Evolutionary conservation across 2,113 vertebrate genomes (phyloP), one percentile per base, ranked within the genome.

Genomic region (Capra hircus): DNA sequence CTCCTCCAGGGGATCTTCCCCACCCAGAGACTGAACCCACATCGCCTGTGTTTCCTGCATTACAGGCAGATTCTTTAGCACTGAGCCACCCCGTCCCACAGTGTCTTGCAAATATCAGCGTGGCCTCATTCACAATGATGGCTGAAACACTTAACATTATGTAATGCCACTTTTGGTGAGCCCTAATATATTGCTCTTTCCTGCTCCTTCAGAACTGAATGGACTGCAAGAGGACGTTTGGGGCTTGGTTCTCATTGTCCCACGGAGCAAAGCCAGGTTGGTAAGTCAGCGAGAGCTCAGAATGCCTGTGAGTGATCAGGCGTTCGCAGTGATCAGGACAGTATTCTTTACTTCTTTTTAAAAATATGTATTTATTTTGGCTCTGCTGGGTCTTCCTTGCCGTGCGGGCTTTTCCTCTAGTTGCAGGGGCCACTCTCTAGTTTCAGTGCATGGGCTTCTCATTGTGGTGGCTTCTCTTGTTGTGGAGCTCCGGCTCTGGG

Each of bases 141-240:
- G 67, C 2, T 1, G 91, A 96, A 59, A 81, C 43, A 8, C 64
- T 71, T 78, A 87, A 53, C 0, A 1, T 30, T 48, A 85, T 52
- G 78, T 17, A 59, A 45, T 82, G 1, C 0, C 67, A 33, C 0
- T 62, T 91, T 19, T 5, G 53, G 50, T 2, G 33, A 85, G 83
- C 13, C 64, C 93, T 88, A 55, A 90, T 57, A 43, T 0, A 1
- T 81, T 93, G 60, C 19, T n/a, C 48, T 33, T 88, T 90, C 87
- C 86, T 88, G 94, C 67, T 71, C 33, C 21, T 95, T 50, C 67
- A 88, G 84, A 95, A 64, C 7, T 27, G 33, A 97, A 96, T 97
- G 97, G 97, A 98, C 88, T 3, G 83, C 59, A 96, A 97, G 97
- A 96, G 93, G 94, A 96, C 30, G 43, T 80, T 11, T 92, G 95